These are phyloP conservation scores for Trachurus trachurus DNA, from an alignment of 2,797 vertebrate genomes.

Conservation along the genomic window DNA sequence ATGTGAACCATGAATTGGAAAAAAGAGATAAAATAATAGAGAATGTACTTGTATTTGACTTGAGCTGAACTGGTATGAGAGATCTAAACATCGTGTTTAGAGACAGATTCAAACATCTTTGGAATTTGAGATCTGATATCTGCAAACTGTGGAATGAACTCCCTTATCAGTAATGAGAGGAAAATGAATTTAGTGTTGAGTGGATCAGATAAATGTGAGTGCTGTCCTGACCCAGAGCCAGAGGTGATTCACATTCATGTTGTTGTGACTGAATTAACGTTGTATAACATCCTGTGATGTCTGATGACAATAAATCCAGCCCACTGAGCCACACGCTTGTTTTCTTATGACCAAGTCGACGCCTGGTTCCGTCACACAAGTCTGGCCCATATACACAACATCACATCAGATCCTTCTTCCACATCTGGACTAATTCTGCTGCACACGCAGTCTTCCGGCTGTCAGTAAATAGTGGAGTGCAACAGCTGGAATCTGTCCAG, in stretches of 20 bases:
- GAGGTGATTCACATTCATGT: not conserved
- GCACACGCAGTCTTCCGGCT: not conserved
- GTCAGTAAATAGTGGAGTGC: not conserved
- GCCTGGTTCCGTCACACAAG: not conserved
- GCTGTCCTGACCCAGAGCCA: not conserved
- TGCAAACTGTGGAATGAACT: not conserved
- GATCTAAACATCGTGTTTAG: not conserved
- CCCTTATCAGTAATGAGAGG: not conserved
- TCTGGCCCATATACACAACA: not conserved
- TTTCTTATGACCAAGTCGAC: not conserved
- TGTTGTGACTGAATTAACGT: not conserved
- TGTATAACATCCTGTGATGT: not conserved
- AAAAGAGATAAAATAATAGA: too few relatives aligned
- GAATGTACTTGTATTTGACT: too few relatives aligned
- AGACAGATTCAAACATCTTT: not conserved
- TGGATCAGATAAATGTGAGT: not conserved
- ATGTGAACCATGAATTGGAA: too few relatives aligned
- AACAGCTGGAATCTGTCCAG: not conserved
- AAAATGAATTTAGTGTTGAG: not conserved
- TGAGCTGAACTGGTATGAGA: not conserved
- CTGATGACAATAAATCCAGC: not conserved
- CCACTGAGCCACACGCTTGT: not conserved
- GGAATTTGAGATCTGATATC: not conserved
- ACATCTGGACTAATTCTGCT: not conserved
- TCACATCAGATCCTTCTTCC: not conserved